phyloP scores from a whole-genome alignment of 2,888 invertebrate genomes.

The Rhingia rostrata region DNA sequence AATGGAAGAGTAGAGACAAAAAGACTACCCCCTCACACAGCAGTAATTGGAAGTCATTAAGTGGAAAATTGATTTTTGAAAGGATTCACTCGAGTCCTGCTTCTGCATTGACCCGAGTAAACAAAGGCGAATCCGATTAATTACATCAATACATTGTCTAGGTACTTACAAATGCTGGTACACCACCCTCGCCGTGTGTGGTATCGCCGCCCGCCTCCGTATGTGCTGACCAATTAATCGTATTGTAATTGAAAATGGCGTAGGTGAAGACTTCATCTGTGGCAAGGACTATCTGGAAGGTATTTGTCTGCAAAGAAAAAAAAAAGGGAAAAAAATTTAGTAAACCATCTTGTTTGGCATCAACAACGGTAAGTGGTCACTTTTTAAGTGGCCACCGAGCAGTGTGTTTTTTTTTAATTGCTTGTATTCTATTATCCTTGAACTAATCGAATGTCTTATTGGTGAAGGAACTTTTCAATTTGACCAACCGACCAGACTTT shows the following conservation, averaged over 20 bases:
- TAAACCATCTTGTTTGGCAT: background rate
- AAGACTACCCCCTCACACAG: slow-evolving; percentile 19
- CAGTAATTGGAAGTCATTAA: slow-evolving; percentile 64
- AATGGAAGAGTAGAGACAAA: slow-evolving; percentile 29
- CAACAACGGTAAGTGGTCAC: background rate
- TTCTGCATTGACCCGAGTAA: background rate
- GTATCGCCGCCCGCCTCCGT: slow-evolving; percentile 96
- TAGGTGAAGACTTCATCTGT: slow-evolving; percentile 97
- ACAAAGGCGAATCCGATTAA: slow-evolving; percentile 43
- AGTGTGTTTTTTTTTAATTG: background rate
- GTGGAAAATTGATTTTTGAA: slow-evolving; percentile 48
- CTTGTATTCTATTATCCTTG: slow-evolving; percentile 28
- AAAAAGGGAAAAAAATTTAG: slow-evolving; percentile 12
- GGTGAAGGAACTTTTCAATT: slow-evolving; percentile 28
- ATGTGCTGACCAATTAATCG: slow-evolving; percentile 94
- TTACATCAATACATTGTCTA: slow-evolving; percentile 60
- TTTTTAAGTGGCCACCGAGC: slow-evolving; percentile 5
- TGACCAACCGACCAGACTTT: background rate
- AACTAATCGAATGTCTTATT: slow-evolving; percentile 37
- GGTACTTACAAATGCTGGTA: slow-evolving; percentile 91
- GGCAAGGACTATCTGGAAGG: slow-evolving; percentile 96
- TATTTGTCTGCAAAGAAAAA: slow-evolving; percentile 89
- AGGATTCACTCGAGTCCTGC: slow-evolving; percentile 34
- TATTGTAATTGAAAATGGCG: slow-evolving; percentile 96
- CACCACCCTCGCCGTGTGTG: slow-evolving; percentile 92